Evolutionary conservation across 1,140 invertebrate species (phyloP), one percentile per base, ranked within the genome.

Genomic region (Zaprionus africanus): DNA sequence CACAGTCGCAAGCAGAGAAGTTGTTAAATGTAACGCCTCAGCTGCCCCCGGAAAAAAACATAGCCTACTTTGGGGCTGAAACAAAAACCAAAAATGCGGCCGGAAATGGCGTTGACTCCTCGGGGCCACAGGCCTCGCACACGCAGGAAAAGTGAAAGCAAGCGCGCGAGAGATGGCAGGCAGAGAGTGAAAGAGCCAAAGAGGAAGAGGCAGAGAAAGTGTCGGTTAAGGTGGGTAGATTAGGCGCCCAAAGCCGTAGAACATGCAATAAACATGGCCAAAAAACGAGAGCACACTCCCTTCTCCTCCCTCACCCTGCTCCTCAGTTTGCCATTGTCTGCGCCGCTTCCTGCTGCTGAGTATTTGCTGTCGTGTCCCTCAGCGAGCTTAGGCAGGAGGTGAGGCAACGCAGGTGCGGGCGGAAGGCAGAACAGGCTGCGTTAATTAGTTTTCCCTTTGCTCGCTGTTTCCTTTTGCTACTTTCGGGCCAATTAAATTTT

Each of bases 251-350:
- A 72, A 64, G 66, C 64, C 69, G 77, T 70, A 78, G 56, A 87
- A 78, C 77, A 80, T 88, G 81, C 81, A 83, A 86, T 87, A 86
- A 86, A 87, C 82, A 78, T 83, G 76, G 72, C 79, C 68, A 57
- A 76, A 84, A 26, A 9, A 19, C n/a, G 13, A 28, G 28, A 56
- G 13, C 26, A 31, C 12, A 49, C 24, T 28, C 12, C 31, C 11
- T 34, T 31, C 12, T 53, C 59, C 62, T 22, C 56, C 17, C 60
- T 34, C 51, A 41, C 60, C 36, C 17, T 31, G 54, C 12, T 59
- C 57, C 17, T 15, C 38, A n/a, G 38, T 46, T 46, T 46, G 28
- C 19, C n/a, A 57, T 26, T 22, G 65, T 70, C 72, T 70, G 28
- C 34, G 53, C 17, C 54, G 54, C 19, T 58, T 75, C 53, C 59